A percentile compares a stretch with the other conserved stretches of the same genome.
Evolutionary conservation across 2,888 invertebrate species (phyloP).

Genomic region (Rhaphigaster nebulosa): DNA sequence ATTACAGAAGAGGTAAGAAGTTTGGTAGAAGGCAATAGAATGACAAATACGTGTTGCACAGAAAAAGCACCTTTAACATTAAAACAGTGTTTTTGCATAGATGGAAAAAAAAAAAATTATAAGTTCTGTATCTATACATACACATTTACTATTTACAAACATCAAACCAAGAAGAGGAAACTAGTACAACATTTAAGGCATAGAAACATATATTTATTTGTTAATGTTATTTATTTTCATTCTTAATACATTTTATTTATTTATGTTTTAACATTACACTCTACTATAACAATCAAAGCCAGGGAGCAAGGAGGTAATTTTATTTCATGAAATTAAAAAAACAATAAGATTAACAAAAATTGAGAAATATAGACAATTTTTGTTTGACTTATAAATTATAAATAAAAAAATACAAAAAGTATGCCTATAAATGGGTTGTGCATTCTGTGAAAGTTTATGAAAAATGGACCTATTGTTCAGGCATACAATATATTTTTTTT

Average conservation of each 20-base stretch:
- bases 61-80: not conserved
- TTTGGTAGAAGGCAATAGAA: not conserved
- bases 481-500: not conserved
- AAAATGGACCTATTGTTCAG: not conserved
- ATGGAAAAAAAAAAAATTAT: not conserved
- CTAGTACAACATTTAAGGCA: not conserved
- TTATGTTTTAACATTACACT: not conserved
- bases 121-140: not conserved
- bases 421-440: not conserved
- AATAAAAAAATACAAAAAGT: not conserved
- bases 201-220: conserved; percentile 20
- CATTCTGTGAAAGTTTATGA: not conserved
- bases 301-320: not conserved
- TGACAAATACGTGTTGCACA: not conserved
- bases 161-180: not conserved
- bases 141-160: not conserved
- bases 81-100: not conserved
- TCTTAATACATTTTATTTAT: not conserved
- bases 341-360: not conserved
- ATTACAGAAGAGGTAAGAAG: not conserved
- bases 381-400: not conserved
- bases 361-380: not conserved
- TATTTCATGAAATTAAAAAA: not conserved
- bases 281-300: not conserved
- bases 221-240: conserved; percentile 26